These are phyloP conservation scores for Euplagia quadripunctaria DNA, from an alignment of 2,888 invertebrate species.

Conservation along the genomic window DNA sequence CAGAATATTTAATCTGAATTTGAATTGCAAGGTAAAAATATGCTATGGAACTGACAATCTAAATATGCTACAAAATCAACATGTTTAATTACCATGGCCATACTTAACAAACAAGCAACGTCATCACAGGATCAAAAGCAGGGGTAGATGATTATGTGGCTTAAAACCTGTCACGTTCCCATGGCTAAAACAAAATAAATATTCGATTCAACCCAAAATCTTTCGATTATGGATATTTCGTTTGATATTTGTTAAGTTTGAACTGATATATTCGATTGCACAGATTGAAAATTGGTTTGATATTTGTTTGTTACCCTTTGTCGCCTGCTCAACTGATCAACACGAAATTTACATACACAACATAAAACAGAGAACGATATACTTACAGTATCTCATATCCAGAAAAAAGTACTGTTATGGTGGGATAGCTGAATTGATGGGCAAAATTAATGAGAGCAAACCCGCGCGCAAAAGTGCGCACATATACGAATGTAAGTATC, in stretches of 20 bases:
- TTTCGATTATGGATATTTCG: not conserved
- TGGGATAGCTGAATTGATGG: no score
- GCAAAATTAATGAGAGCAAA: no score
- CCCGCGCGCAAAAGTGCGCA: not conserved
- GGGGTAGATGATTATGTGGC: not conserved
- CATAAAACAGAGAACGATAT: no score
- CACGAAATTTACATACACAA: no score
- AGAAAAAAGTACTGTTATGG: no score
- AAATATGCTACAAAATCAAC: not conserved
- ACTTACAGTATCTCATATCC: no score
- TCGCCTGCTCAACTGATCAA: no score
- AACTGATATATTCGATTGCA: not conserved
- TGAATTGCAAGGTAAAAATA: not conserved
- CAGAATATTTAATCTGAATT: not conserved
- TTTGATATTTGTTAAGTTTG: not conserved
- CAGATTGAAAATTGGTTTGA: no score
- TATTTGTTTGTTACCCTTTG: no score
- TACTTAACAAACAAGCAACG: not conserved
- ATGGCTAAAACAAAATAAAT: not conserved
- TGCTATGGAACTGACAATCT: not conserved
- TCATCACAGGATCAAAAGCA: conserved; percentile 5
- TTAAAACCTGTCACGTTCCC: not conserved
- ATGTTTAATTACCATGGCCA: conserved; percentile 9
- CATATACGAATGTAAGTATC: not conserved
- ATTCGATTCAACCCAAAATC: not conserved